phyloP scores from a whole-genome alignment of 1,140 invertebrate genomes.

The Helicorthomorpha holstii region DNA sequence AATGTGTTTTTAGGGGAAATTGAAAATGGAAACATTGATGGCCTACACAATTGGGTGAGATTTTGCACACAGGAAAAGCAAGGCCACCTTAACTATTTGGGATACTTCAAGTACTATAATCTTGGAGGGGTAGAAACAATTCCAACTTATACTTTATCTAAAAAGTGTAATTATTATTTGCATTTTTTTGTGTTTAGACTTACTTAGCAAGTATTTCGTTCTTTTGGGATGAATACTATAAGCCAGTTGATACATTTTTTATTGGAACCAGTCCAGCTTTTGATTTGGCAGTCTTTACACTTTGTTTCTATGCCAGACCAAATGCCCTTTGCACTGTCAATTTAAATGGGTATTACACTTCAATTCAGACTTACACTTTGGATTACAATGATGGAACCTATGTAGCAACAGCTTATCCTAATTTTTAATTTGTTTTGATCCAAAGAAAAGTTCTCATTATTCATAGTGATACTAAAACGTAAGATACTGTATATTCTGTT shows the following conservation, averaged over 20 bases:
- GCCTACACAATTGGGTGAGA: conserved; percentile 77
- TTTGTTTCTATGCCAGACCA: conserved; percentile 56
- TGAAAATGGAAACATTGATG: conserved; percentile 52
- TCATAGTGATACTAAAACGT: no score
- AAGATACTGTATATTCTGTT: no score
- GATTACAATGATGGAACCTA: conserved; percentile 3
- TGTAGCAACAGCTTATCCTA: neutral
- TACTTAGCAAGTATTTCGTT: neutral
- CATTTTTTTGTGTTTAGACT: neutral
- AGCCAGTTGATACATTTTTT: conserved; percentile 62
- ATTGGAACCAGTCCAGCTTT: conserved; percentile 82
- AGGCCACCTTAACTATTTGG: conserved; percentile 52
- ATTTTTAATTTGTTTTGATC: no score
- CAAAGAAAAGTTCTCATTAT: no score
- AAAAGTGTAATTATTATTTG: no score
- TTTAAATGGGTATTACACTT: conserved; percentile 30
- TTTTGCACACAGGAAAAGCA: conserved; percentile 53
- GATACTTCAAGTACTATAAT: conserved; percentile 52
- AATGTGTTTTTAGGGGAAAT: conserved; percentile 72
- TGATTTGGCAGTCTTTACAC: conserved; percentile 75
- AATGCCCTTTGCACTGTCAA: conserved; percentile 53
- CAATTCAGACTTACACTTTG: neutral
- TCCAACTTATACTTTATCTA: no score
- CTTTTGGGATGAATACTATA: conserved; percentile 20
- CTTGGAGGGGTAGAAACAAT: conserved; percentile 42